A percentile compares a stretch with the other conserved stretches of the same genome.
Conservation (phyloP, 2,888 invertebrate species). For the Athalia cordata region DNA sequence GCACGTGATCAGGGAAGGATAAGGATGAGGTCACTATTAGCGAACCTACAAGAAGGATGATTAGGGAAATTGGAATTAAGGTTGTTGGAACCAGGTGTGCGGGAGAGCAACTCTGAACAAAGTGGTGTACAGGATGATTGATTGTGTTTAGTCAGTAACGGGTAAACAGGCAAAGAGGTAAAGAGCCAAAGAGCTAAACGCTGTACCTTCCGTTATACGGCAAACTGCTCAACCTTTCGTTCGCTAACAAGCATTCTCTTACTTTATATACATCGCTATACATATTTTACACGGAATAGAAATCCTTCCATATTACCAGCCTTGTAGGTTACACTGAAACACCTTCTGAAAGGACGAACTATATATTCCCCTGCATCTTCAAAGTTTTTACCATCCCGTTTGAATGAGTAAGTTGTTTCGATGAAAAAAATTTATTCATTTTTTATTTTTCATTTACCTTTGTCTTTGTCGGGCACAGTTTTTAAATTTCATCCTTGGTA, state of each 20-base stretch:
- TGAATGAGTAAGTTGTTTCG: too few relatives aligned
- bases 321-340: too few relatives aligned
- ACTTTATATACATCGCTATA: neutral
- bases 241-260: constrained; percentile 30
- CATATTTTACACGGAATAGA: too few relatives aligned
- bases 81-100: constrained; percentile 10
- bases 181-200: constrained; percentile 28
- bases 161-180: constrained; percentile 55
- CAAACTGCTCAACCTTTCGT: constrained; percentile 11
- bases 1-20: neutral
- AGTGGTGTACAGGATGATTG: constrained; percentile 52
- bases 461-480: too few relatives aligned
- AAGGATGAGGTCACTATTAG: neutral
- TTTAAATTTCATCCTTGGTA: too few relatives aligned
- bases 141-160: constrained; percentile 61
- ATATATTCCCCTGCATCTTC: too few relatives aligned
- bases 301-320: too few relatives aligned
- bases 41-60: constrained; percentile 7
- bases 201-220: constrained; percentile 22
- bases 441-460: too few relatives aligned
- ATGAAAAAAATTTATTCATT: too few relatives aligned
- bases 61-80: constrained; percentile 35
- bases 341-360: too few relatives aligned
- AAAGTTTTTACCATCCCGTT: too few relatives aligned
- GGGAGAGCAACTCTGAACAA: constrained; percentile 25